Conservation (phyloP, 1,140 invertebrate genomes). For the Microplitis demolitor region DNA sequence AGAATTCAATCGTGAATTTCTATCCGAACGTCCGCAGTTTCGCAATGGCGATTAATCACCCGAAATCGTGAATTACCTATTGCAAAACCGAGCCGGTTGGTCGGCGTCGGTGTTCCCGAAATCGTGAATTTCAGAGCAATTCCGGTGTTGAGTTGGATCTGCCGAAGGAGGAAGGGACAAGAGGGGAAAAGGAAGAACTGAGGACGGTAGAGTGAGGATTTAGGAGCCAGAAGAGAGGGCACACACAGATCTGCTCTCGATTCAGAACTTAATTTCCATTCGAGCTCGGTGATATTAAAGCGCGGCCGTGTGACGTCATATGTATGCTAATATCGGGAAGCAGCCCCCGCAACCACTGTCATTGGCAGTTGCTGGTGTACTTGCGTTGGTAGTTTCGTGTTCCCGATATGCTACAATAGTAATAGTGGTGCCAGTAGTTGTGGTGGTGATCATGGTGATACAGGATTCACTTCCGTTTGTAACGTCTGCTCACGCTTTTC, state of each 20-base stretch:
- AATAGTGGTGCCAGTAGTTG: not conserved
- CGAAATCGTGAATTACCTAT: conserved; percentile 30
- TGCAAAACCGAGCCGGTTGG: conserved; percentile 25
- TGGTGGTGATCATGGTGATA: not conserved
- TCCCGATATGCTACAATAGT: not conserved
- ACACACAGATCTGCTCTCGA: conserved; percentile 29
- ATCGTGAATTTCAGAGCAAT: conserved; percentile 27
- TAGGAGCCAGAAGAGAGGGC: too few species aligned
- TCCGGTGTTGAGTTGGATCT: not conserved
- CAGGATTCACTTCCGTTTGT: conserved; percentile 26
- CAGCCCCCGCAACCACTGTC: conserved; percentile 35
- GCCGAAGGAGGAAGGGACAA: not conserved
- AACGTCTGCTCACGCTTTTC: not conserved
- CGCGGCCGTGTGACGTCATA: conserved; percentile 55
- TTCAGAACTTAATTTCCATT: conserved; percentile 55
- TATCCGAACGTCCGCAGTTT: conserved; percentile 19
- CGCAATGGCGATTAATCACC: conserved; percentile 30
- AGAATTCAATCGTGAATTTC: conserved; percentile 28
- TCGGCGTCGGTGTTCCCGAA: conserved; percentile 4
- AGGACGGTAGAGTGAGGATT: not conserved
- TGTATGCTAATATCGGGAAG: conserved; percentile 53
- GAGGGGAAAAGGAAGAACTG: too few species aligned
- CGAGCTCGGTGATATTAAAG: conserved; percentile 54
- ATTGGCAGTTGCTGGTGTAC: not conserved
- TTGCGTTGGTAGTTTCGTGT: not conserved